These are phyloP conservation scores for Acipenser ruthenus DNA, from an alignment of 2,797 vertebrate species.

Conservation along the genomic window DNA sequence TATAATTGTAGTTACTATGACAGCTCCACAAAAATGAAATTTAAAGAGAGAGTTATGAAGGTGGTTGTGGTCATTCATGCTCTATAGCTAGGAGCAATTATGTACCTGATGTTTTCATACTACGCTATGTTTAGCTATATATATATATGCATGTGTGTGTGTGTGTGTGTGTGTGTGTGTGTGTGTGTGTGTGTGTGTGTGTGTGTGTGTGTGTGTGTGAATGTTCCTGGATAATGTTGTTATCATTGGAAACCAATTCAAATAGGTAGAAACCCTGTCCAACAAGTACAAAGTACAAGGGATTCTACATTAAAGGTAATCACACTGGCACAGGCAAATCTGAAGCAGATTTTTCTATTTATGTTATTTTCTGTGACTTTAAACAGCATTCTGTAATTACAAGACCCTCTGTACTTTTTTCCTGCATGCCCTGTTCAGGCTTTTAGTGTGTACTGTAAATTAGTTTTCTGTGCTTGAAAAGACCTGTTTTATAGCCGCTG, in stretches of 20 bases:
- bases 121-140: constrained; percentile 1
- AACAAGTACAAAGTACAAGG: constrained; percentile 27
- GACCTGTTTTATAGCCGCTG: constrained; percentile 72
- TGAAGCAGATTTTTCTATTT: constrained; percentile 49
- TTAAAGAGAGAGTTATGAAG: no score
- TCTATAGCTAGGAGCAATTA: constrained; percentile 24
- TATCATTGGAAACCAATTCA: constrained; percentile 29
- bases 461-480: constrained; percentile 75
- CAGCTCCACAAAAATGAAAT: no score
- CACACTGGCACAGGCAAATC: constrained; percentile 38
- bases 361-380: constrained; percentile 37
- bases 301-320: constrained; percentile 40
- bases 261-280: constrained; percentile 26
- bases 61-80: constrained; percentile 17
- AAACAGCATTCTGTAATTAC: constrained; percentile 41
- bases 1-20: neutral
- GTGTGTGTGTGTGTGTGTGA: constrained; percentile 16
- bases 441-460: constrained; percentile 71
- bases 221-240: constrained; percentile 23
- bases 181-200: constrained; percentile 13
- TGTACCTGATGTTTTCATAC: neutral
- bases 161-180: constrained; percentile 16
- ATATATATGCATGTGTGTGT: constrained; percentile 23
- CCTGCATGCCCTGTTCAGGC: constrained; percentile 25
- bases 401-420: constrained; percentile 28